Percentiles rank a stretch among this genome's conserved stretches.
phyloP scores from a whole-genome alignment of 2,888 invertebrate species.

The Mesorhabditis belari region DNA sequence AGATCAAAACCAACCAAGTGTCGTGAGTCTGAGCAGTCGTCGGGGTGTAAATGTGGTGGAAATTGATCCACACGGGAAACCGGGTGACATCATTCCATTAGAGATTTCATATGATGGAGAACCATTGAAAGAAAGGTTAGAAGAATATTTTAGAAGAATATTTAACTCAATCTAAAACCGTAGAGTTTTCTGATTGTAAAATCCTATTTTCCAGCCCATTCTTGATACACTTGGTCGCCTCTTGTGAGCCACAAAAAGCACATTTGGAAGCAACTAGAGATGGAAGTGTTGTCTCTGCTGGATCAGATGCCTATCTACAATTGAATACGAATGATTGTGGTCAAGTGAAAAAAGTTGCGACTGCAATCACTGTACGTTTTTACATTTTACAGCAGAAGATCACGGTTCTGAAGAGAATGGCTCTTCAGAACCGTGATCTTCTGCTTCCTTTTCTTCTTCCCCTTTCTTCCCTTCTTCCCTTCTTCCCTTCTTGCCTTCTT shows the following conservation, averaged over 20 bases:
- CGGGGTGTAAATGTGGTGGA: background rate
- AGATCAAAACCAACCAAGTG: constrained; percentile 1
- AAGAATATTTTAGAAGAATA: background rate
- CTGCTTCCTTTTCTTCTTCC: too few relatives aligned
- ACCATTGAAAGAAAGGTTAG: constrained; percentile 14
- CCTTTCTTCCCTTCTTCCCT: too few relatives aligned
- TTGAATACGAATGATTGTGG: constrained; percentile 30
- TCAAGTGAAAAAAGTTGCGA: constrained; percentile 15
- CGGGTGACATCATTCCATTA: constrained; percentile 16
- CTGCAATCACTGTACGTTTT: constrained; percentile 17
- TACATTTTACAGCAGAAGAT: background rate
- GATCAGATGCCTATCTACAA: constrained; percentile 17
- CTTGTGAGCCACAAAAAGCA: constrained; percentile 3
- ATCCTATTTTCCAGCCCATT: background rate
- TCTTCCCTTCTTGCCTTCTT: too few relatives aligned
- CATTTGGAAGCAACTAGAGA: constrained; percentile 10
- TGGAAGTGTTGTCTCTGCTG: constrained; percentile 18
- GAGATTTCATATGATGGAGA: constrained; percentile 25
- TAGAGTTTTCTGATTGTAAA: background rate
- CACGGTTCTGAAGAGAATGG: too few relatives aligned
- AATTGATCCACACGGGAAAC: constrained; percentile 17
- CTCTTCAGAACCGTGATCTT: too few relatives aligned
- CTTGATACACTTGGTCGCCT: background rate
- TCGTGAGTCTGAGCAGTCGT: background rate
- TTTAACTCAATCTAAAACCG: background rate